phyloP scores from a whole-genome alignment of 1,140 invertebrate genomes.

The Trichonephila clavata region DNA sequence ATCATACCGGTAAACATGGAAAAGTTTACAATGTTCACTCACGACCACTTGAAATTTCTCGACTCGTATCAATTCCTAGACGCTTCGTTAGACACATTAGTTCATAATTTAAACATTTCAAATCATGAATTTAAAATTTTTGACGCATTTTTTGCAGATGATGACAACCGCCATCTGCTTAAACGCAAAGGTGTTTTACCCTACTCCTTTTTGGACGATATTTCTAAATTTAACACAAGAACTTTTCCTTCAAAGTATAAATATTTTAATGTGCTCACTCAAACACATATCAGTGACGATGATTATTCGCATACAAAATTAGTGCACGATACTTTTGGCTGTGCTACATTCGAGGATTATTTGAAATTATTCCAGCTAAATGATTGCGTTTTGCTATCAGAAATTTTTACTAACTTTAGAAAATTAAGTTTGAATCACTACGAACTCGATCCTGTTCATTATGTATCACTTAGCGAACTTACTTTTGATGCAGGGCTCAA shows the following conservation, averaged over 20 bases:
- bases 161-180: neutral
- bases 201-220: neutral
- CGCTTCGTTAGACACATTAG: neutral
- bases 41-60: neutral
- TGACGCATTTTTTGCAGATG: neutral
- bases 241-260: neutral
- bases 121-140: neutral
- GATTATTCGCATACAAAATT: too few species aligned
- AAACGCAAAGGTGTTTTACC: too few species aligned
- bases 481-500: too few species aligned
- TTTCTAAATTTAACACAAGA: neutral
- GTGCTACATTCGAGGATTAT: too few species aligned
- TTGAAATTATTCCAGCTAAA: too few species aligned
- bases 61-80: neutral
- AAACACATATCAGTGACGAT: too few species aligned
- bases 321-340: too few species aligned
- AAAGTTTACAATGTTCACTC: neutral
- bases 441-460: too few species aligned
- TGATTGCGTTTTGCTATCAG: too few species aligned
- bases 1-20: neutral
- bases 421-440: too few species aligned
- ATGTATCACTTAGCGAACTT: too few species aligned
- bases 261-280: constrained; percentile 13
- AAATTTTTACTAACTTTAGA: too few species aligned
- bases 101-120: neutral